Base-by-base conservation (phyloP, 1,140 invertebrate species). In the Globodera ellingtonae region DNA sequence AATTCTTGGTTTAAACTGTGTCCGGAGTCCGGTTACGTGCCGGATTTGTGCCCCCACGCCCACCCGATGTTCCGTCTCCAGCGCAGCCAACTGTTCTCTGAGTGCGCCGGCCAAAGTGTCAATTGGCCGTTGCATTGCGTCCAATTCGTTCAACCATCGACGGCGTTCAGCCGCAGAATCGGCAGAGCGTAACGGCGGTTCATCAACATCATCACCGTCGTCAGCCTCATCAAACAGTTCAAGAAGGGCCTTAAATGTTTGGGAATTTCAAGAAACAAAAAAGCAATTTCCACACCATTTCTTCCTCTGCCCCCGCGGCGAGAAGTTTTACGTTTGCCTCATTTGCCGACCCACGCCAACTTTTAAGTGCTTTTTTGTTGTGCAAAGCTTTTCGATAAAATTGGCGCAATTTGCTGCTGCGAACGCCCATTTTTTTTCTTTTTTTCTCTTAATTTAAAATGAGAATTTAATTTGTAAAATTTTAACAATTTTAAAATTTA, bases 41-140 rank as follows among this genome's bases (percentile, higher is more conserved):
- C 10, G 70, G 44, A 72, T 46, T 72, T 46, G n/a, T 47, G 2
- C 10, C 21, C 10, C 9, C 18, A 3, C 6, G 6, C 21, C 10
- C 56, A 80, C 79, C 46, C 65, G 44, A 9, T 80, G 73, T 7
- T 69, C 72, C 47, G 67, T 59, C 70, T 78, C 79, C 6, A 80
- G n/a, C 13, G 52, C 48, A 52, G 67, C 44, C 18, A 80, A 13
- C 4, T 50, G 69, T 52, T 50, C 15, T 47, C 71, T 62, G n/a
- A 80, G 66, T 44, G 56, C 10, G 46, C n/a, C 44, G 10, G 66
- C 46, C 71, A 62, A 56, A 35, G 21, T 66, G 48, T 80, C 59
- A 52, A 80, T 80, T 80, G 59, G 21, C 35, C 50, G 69, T 13
- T 80, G 70, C 79, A 80, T 80, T 44, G 21, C 21, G n/a, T 44